Conservation (phyloP, 1,140 invertebrate species). For the Lucilia cuprina region DNA sequence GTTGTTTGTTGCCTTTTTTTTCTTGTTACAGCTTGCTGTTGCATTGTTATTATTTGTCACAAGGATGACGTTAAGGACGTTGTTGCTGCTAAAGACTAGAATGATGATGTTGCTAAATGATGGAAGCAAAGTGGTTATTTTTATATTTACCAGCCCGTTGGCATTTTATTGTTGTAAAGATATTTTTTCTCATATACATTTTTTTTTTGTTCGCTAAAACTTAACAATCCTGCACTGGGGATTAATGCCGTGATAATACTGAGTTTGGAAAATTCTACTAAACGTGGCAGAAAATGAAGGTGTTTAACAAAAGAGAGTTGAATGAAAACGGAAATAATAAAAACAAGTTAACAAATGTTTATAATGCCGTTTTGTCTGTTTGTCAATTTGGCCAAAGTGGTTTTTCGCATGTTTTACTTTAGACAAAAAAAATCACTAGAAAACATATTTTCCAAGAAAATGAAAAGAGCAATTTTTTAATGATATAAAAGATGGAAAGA, state of each 20-base stretch:
- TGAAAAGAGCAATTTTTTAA: not conserved
- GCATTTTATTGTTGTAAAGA: not conserved
- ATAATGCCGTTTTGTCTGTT: constrained; percentile 40
- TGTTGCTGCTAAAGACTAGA: not conserved
- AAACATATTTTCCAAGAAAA: not conserved
- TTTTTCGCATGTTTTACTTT: constrained; percentile 62
- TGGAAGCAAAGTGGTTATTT: constrained; percentile 32
- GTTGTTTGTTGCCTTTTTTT: not conserved
- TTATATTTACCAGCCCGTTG: constrained; percentile 15
- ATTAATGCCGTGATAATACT: not conserved
- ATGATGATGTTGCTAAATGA: not conserved
- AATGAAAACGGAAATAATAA: not conserved
- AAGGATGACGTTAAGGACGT: not conserved
- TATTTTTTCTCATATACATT: not conserved
- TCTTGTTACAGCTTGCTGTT: not conserved
- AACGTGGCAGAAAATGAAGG: not conserved
- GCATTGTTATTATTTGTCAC: constrained; percentile 20
- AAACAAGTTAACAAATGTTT: constrained; percentile 14
- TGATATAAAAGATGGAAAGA: not conserved
- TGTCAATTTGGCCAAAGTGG: constrained; percentile 62
- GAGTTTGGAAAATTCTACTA: not conserved
- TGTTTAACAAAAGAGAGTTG: not conserved
- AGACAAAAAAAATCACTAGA: constrained; percentile 44
- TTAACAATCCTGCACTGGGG: constrained; percentile 20
- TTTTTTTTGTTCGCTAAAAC: not conserved